Conservation (phyloP, 2,888 invertebrate species). For the Lycocerus yunnanus region DNA sequence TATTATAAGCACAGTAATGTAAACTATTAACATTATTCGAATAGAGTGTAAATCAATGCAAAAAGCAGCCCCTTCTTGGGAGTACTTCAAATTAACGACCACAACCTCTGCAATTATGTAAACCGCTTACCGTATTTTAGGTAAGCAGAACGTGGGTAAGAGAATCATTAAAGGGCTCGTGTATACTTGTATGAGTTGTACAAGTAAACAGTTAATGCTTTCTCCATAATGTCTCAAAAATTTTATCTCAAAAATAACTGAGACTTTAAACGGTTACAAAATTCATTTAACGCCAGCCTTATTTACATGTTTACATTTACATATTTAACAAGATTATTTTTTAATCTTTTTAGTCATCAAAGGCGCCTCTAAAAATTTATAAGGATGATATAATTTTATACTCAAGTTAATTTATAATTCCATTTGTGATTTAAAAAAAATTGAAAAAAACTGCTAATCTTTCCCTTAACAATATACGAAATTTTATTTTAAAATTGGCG, state of each 20-base stretch:
- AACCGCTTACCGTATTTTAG: constrained; percentile 30
- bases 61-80: constrained; percentile 24
- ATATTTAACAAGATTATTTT: background rate
- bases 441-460: background rate
- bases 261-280: background rate
- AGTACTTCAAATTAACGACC: constrained; percentile 32
- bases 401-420: background rate
- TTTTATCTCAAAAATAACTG: constrained; percentile 7
- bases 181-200: constrained; percentile 19
- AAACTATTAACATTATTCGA: constrained; percentile 19
- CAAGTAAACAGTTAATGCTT: constrained; percentile 7
- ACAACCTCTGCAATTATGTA: constrained; percentile 29
- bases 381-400: background rate
- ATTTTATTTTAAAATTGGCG: background rate
- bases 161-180: constrained; percentile 29
- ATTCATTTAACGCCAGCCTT: background rate
- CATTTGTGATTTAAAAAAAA: background rate
- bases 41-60: constrained; percentile 31
- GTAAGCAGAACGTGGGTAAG: constrained; percentile 25
- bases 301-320: background rate
- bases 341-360: background rate
- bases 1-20: background rate
- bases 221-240: constrained; percentile 10
- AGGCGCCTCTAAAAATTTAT: background rate
- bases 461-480: background rate